These are phyloP conservation scores for Labrus mixtus DNA, from an alignment of 2,113 vertebrate species.

Conservation along the genomic window DNA sequence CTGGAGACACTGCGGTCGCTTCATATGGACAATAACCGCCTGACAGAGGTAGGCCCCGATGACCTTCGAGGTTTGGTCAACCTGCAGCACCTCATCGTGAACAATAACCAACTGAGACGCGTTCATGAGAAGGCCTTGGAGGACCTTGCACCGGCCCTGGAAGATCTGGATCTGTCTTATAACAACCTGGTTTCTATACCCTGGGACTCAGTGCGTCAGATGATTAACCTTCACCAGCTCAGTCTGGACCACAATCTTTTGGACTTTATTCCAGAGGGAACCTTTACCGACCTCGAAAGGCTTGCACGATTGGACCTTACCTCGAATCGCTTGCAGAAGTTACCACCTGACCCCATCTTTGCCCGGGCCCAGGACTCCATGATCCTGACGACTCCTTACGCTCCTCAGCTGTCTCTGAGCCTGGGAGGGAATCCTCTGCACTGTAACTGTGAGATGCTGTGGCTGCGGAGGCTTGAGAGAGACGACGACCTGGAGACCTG, in stretches of 20 bases:
- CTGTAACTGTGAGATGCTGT: constrained; percentile 95
- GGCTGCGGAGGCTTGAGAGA: constrained; percentile 90
- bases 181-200: constrained; percentile 91
- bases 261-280: constrained; percentile 93
- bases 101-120: constrained; percentile 92
- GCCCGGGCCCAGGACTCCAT: constrained; percentile 88
- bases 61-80: constrained; percentile 91
- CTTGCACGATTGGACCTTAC: constrained; percentile 92
- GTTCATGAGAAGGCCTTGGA: constrained; percentile 91
- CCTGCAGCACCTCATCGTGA: constrained; percentile 94
- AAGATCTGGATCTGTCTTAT: constrained; percentile 95
- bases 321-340: constrained; percentile 93
- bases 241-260: constrained; percentile 95
- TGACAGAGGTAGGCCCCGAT: constrained; percentile 89
- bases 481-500: constrained; percentile 94
- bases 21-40: constrained; percentile 92
- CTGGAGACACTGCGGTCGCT: constrained; percentile 93
- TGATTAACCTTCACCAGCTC: constrained; percentile 94
- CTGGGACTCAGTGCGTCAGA: constrained; percentile 90
- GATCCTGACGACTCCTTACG: constrained; percentile 84
- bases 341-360: constrained; percentile 93
- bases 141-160: constrained; percentile 88
- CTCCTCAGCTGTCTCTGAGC: constrained; percentile 90
- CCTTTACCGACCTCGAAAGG: constrained; percentile 88
- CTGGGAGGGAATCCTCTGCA: constrained; percentile 94